Conservation (phyloP, 1,140 invertebrate genomes). For the Sycophaga agraensis region DNA sequence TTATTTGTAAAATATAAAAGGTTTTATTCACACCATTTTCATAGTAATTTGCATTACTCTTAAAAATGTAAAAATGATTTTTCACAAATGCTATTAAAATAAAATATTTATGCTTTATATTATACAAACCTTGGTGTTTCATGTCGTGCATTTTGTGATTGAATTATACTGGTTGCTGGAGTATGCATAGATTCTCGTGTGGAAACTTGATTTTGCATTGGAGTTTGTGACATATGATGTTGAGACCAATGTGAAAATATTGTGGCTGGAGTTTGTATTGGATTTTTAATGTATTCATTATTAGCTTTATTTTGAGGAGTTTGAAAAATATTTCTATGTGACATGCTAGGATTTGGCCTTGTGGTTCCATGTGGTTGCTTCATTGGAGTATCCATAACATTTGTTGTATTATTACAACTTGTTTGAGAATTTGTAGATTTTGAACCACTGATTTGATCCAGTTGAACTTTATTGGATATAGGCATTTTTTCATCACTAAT, state of each 20-base stretch:
- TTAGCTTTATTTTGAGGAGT: conserved; percentile 42
- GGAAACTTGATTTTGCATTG: conserved; percentile 33
- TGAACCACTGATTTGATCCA: not conserved
- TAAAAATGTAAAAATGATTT: too few relatives aligned
- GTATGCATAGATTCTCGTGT: conserved; percentile 32
- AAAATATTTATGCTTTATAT: too few relatives aligned
- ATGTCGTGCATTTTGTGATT: conserved; percentile 28
- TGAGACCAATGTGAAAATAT: conserved; percentile 39
- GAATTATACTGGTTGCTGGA: conserved; percentile 32
- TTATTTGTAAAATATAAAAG: not conserved
- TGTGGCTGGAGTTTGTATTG: conserved; percentile 42
- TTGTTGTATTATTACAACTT: not conserved
- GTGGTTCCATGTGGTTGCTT: conserved; percentile 37
- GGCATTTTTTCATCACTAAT: conserved; percentile 10
- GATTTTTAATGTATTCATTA: conserved; percentile 30
- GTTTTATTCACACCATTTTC: not conserved
- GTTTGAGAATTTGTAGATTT: not conserved
- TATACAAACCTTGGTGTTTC: conserved; percentile 39
- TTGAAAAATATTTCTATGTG: conserved; percentile 47
- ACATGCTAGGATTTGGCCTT: conserved; percentile 42
- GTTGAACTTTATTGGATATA: not conserved
- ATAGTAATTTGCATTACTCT: conserved; percentile 6
- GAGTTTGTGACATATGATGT: conserved; percentile 38
- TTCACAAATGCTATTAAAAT: not conserved
- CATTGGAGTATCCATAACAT: conserved; percentile 42